Base-by-base conservation (phyloP, 2,888 invertebrate species). In the Tachina grossa region DNA sequence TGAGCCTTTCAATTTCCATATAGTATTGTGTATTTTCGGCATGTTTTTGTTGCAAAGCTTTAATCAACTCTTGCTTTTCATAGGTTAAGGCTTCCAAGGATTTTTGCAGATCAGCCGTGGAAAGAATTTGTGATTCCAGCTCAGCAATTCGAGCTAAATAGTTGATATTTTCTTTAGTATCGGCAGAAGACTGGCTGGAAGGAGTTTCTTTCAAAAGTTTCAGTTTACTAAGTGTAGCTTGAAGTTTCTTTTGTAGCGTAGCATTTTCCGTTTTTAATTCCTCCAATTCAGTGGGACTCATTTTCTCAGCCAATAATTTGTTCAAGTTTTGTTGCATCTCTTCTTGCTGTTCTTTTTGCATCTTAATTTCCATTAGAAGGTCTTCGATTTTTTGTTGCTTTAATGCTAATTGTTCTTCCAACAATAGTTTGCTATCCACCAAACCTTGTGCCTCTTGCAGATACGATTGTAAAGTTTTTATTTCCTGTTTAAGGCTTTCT, bases 11-110 rank as follows among this genome's bases (percentile, higher is more conserved):
- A 82, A 98, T 96, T 93, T 98, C 98, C 45, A 93, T 94, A 89
- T 98, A 97, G 91, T 97, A 98, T 85, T 96, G 95, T 43, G 97
- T 92, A 90, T 95, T 97, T 93, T 98, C 98, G 83, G 96, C 95
- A 89, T 98, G 97, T 92, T 98, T 98, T 79, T 95, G 93, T 89
- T 96, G 96, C 0, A 98, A 93, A 13, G 96, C 93, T 87, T 94
- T 95, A 16, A 96, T 94, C n/a, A 96, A 93, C 89, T 97, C 95
- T 59, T 95, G 94, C 90, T 96, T 95, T 88, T 96, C 95, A 9
- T 93, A 92, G 63, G 92, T 93, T 2, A 94, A 79, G 9, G 87
- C 81, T 9, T 92, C 91, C 41, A 91, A 68, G 63, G 89, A 71
- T 76, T 89, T 88, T 85, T 89, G 89, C n/a, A 90, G 75, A 74